Evolutionary conservation across 2,797 vertebrate genomes (phyloP), one percentile per base, ranked within the genome.

Genomic region (Chaenodraco wilsoni): DNA sequence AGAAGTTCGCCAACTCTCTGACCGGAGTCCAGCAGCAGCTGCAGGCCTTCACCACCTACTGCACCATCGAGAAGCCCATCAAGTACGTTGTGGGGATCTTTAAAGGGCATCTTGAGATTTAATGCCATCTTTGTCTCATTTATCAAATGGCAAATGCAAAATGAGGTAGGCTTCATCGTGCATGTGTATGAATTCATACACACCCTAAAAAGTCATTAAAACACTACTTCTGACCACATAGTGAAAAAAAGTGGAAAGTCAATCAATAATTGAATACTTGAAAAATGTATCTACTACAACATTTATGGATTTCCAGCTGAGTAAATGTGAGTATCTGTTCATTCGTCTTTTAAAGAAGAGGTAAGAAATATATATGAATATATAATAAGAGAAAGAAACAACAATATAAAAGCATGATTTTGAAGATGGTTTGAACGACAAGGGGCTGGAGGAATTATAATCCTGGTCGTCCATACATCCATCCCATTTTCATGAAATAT

Each of bases 1-100:
- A 98, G 93, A 98, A 97, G 91, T 99, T 99, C 37, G 97, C 97
- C 87, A 99, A 99, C 93, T 99, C 98, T 0, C 70, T 99, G 69
- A 91, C 91, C 0, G 98, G 98, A 1, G 98, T 99, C 4, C 98
- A 99, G 86, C 98, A 98, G 88, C 98, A 99, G 87, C 95, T 99
- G 0, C 98, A 98, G 81, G 96, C 96, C 21, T 99, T 99, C 84
- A 99, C 96, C 0, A 96, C 96, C 78, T 99, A 98, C 91, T 98
- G 97, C 91, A 99, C 96, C 16, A 91, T 97, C 54, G 97, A 99
- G 92, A 99, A 98, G 48, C 98, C 98, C 0, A 94, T 95, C 91
- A 99, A 98, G 98, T 99, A 94, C 0, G 87, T 73, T 19, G 19
- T 16, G 1, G 1, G 9, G 1, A 5, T 16, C 41, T 37, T 17